Base-by-base conservation (phyloP, 2,888 invertebrate species). In the Conus canariensis region DNA sequence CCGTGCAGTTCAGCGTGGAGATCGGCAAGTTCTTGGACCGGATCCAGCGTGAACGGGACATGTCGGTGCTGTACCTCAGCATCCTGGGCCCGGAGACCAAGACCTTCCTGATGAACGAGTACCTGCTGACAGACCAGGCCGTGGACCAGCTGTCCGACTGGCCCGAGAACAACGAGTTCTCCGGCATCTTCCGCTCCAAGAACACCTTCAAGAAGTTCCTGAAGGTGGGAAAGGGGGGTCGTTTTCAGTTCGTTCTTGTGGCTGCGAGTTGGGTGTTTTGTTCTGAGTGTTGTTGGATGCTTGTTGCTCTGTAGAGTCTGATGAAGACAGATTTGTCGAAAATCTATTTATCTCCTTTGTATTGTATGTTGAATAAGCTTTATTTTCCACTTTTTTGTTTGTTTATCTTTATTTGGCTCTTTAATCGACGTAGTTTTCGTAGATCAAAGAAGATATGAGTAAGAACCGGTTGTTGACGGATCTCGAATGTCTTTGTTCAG, bases 1-100 rank as follows among this genome's bases (percentile, higher is more conserved):
- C 94, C 4, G 93, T 94, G 82, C 92, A 94, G 74, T 93, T 95
- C 88, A 94, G 94, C 85, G 94, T 94, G 82, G 94, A 94, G 87
- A 92, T 94, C 16, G 95, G 95, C 70, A 93, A 93, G 90, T 89
- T 94, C 45, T 92, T 95, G 88, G 94, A 95, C 90, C 90, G 93
- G 64, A 92, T 94, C 12, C 94, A 94, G 90, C 91, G 93, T 45
- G 94, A 94, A 88, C 90, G 94, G 22, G 94, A 94, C 91, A 94
- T 94, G 94, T 94, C 94, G 70, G 93, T 93, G 67, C 88, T 94
- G 30, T 94, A 94, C 85, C 92, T 94, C 10, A 93, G 93, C 85
- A 93, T 92, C 64, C 92, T 94, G 30, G 94, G 94, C 6, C 94
- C 94, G 12, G 93, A 93, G 77, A 94, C 94, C 10, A 94, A 93